Conservation (phyloP, 2,113 vertebrate species). For the Rhinoptilus africanus region DNA sequence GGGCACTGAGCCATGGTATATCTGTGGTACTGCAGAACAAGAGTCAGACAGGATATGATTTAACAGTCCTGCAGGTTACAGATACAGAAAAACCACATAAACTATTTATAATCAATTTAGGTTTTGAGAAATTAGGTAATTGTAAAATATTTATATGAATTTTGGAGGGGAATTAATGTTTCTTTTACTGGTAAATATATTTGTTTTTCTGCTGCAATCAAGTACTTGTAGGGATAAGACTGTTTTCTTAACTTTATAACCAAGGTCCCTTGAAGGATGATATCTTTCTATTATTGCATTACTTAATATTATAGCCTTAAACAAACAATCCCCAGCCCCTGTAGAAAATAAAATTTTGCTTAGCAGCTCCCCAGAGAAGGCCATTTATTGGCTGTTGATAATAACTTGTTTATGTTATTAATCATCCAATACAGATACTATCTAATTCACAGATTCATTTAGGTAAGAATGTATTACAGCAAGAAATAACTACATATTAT, state of each 20-base stretch:
- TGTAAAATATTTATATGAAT: slow-evolving; percentile 72
- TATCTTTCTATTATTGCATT: slow-evolving; percentile 27
- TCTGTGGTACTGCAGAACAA: background rate
- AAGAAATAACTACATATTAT: background rate
- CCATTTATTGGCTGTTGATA: background rate
- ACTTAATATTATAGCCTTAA: slow-evolving; percentile 43
- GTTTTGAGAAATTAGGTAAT: slow-evolving; percentile 70
- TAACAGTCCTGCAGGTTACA: slow-evolving; percentile 63
- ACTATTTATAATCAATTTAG: slow-evolving; percentile 75
- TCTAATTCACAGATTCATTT: background rate
- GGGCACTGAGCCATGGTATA: slow-evolving; percentile 68
- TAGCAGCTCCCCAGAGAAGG: background rate
- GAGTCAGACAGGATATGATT: slow-evolving; percentile 56
- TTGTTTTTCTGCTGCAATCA: slow-evolving; percentile 42
- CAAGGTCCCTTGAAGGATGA: slow-evolving; percentile 71
- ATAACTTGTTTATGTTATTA: background rate
- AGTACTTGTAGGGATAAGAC: background rate
- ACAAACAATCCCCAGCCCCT: background rate
- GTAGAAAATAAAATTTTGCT: background rate
- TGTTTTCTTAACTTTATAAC: slow-evolving; percentile 56
- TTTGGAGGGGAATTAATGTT: slow-evolving; percentile 52
- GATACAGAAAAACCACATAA: slow-evolving; percentile 59
- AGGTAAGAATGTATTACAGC: background rate
- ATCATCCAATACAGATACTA: background rate
- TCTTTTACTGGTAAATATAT: slow-evolving; percentile 62